Evolutionary conservation across 2,888 invertebrate genomes (phyloP), one percentile per base, ranked within the genome.

Genomic region (Diaphora mendica): DNA sequence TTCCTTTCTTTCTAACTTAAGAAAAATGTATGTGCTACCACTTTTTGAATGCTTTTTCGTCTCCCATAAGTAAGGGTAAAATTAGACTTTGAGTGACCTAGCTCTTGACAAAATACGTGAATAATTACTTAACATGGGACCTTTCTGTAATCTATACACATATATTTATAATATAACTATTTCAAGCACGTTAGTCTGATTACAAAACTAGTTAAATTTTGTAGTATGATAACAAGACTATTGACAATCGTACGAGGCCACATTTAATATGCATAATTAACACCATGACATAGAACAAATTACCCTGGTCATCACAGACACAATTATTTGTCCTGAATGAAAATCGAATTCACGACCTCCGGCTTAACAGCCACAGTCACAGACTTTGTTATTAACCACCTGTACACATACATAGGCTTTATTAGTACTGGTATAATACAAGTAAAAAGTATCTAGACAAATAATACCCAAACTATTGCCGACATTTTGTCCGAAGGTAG

Each of bases 401-500:
- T 48, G 48, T 11, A 48, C 17, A 48, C 5, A 48, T 17, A 5
- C 20, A 51, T 51, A 23, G 0, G 23, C 23, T 51, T 7, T 55
- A n/a, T 55, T 55, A n/a, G 3, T 55, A 8, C 11, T 23, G 9
- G 51, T 51, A 11, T n/a, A 62, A 30, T 59, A 59, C 59, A 62
- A 15, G 30, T 30, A 15, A 62, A 26, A 62, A 26, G 44, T 30
- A 64, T 44, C 39, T 39, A 39, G 39, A 30, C 9, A 30, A 39
- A 66, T n/a, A 67, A 59, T 33, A 59, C 17, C 11, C 35, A 39
- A 44, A 30, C 7, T 71, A 51, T 48, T 70, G 20, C 39, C 71
- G 75, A 72, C 82, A 82, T 77, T 75, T 55, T 83, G 81, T 81
- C 72, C 75, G 65, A 30, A 51, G 55, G 42, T 65, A 42, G 65